phyloP scores from a whole-genome alignment of 2,797 vertebrate genomes.

The Chaetodon trifasciatus region DNA sequence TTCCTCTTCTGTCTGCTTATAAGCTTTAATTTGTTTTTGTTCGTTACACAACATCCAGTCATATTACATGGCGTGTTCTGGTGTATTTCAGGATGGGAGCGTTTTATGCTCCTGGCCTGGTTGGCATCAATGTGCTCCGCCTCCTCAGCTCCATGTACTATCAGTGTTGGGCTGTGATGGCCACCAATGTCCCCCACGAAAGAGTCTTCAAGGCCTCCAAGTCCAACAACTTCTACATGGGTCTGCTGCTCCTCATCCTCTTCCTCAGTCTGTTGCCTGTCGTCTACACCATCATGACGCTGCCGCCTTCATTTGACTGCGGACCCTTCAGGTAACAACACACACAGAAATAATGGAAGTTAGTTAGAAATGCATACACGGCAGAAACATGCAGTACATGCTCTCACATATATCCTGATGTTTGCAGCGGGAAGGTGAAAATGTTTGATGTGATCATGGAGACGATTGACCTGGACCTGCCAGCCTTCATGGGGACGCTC shows the following conservation, averaged over 20 bases:
- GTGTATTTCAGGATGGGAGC: conserved; percentile 93
- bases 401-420: neutral
- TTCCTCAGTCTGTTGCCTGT: conserved; percentile 97
- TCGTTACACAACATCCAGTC: no score
- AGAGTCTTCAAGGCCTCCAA: conserved; percentile 98
- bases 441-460: conserved; percentile 98
- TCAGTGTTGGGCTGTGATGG: conserved; percentile 99
- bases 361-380: neutral
- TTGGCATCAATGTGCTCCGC: conserved; percentile 96
- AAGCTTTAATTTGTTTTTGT: no score
- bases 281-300: conserved; percentile 97
- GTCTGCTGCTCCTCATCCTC: conserved; percentile 94
- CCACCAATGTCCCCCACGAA: conserved; percentile 95
- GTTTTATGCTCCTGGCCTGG: conserved; percentile 96
- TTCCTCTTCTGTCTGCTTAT: no score
- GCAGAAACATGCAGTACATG: neutral
- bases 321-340: conserved; percentile 94
- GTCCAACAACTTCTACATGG: conserved; percentile 99
- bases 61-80: neutral
- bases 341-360: neutral
- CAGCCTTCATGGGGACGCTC: conserved; percentile 94
- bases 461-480: conserved; percentile 94
- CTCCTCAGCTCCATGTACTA: conserved; percentile 99
- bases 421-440: conserved; percentile 90
- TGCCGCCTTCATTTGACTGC: conserved; percentile 97